Base-by-base conservation (phyloP, 2,797 vertebrate species). In the Enteromius argenteus region DNA sequence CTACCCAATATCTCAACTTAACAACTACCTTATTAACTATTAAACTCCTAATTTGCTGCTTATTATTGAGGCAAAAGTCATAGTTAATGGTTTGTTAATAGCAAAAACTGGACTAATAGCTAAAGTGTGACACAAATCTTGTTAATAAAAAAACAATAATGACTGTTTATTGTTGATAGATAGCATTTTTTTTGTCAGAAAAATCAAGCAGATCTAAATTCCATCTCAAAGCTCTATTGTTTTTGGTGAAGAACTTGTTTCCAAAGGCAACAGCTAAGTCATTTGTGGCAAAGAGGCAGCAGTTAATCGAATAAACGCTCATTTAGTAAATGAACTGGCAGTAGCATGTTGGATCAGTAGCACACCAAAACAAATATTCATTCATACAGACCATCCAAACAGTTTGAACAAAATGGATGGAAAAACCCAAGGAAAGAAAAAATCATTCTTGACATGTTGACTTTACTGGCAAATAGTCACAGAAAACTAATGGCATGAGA, bases 401-500 rank as follows among this genome's bases (percentile, higher is more conserved):
- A 14, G 3, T 81, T 73, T 62, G 19, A 62, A 23, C 13, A 23
- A 66, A 39, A 56, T 72, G 9, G 39, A 82, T 62, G 62, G 60
- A 56, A 32, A 62, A 44, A 17, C 44, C 10, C 51, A 71, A 78
- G 67, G 30, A 79, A 74, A 79, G 75, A 56, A 27, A 56, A 32
- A 62, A 46, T 81, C 27, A 49, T 74, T 81, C 62, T 66, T 56
- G 66, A 53, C 81, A 58, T 23, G 49, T 58, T n/a, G 32, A 56
- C 37, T 53, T 75, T 7, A 42, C 42, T 35, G 27, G 17, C 9
- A 30, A 58, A 56, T 56, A 79, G 30, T 46, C 73, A 32, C 35
- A 39, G 30, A 62, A 37, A 73, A 62, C 53, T 58, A 75, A 74
- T 80, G 79, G 87, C 86, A 84, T 85, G 80, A 87, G 87, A 87